These are phyloP conservation scores for Probosciger aterrimus DNA, from an alignment of 2,113 vertebrate species.

Conservation along the genomic window DNA sequence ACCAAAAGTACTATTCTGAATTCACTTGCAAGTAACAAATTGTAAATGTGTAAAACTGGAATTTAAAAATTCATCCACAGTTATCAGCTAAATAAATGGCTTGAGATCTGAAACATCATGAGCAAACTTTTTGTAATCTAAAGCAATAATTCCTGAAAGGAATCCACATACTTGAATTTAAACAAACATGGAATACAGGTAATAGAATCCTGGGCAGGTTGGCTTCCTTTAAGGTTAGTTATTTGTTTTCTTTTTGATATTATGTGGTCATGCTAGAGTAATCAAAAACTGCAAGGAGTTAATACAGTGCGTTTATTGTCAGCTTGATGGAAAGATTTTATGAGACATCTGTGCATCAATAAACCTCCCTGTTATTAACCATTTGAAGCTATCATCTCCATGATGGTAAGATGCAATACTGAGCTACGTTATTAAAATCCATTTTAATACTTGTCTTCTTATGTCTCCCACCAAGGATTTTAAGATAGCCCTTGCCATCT, in stretches of 20 bases:
- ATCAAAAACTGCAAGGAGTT: not conserved
- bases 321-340: not conserved
- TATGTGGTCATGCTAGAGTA: not conserved
- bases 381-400: not conserved
- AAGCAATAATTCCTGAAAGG: not conserved
- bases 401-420: not conserved
- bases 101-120: not conserved
- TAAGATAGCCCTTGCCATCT: not conserved
- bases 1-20: not conserved
- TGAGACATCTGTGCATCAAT: not conserved
- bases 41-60: not conserved
- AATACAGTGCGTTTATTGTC: not conserved
- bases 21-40: not conserved
- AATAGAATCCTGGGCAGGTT: not conserved
- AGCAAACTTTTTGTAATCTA: not conserved
- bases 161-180: not conserved
- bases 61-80: not conserved
- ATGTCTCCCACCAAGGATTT: not conserved
- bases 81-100: not conserved
- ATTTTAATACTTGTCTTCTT: not conserved
- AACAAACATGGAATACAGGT: accelerated
- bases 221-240: not conserved
- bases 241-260: not conserved
- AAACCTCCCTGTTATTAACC: not conserved
- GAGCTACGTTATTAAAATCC: accelerated